Base-by-base conservation (phyloP, 2,113 vertebrate genomes). In the Sakesphorus luctuosus region DNA sequence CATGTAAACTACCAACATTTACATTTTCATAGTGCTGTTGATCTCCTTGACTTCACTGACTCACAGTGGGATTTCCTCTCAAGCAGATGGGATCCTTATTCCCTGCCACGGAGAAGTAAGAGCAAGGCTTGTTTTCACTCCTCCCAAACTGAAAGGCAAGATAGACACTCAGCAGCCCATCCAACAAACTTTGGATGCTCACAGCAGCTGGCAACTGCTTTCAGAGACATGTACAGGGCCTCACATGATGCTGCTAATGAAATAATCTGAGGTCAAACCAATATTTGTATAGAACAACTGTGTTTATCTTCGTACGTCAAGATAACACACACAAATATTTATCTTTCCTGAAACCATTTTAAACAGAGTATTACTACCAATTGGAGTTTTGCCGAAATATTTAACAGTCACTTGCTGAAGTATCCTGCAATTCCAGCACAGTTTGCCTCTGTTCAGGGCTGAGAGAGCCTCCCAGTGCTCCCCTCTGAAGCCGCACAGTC, bases 271-370 rank as follows among this genome's bases (percentile, higher is more conserved):
- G 94, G 93, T 95, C 94, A 93, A 90, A 95, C 43, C 78, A 94
- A 49, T 71, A 95, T 96, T 91, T 97, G 68, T 53, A 40, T 9
- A 86, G 62, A 86, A 83, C 75, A 91, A 65, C 87, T 81, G 62
- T 86, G 76, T 95, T 93, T 95, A 93, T 73, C 91, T 84, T 85
- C 20, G 33, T 33, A 68, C 29, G 82, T 87, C 52, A 76, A 94
- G 84, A 96, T 93, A 97, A 87, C 40, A 73, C 53, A 74, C 12
- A 5, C 66, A 91, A 94, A 62, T 83, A 95, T 96, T 96, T 95
- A 61, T 90, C 93, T 96, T 94, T 80, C 73, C 40, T 36, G 11
- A 87, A 90, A 69, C 13, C 74, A 19, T 86, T 94, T 94, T 62
- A 94, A 96, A 69, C 71, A 94, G 79, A 73, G 29, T 58, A 90